Evolutionary conservation across 2,888 invertebrate species (phyloP), one percentile per base, ranked within the genome.

Genomic region (Ectemnius lituratus): DNA sequence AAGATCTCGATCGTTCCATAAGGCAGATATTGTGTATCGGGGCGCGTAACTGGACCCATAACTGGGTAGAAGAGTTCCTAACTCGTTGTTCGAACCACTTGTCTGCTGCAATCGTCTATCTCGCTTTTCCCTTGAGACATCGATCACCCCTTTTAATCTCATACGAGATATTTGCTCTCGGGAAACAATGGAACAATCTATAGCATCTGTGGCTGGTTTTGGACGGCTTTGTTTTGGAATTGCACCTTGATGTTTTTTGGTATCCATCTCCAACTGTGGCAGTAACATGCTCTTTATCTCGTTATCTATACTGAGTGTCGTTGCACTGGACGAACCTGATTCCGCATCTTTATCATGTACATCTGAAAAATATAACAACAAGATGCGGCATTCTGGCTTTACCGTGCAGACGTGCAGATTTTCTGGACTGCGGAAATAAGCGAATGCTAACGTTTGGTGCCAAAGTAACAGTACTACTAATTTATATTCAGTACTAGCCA

Each of bases 191-290:
- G 64, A 81, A 72, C 76, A 83, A 61, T 71, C 83, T 65, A 68
- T 67, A 28, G 70, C 59, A 66, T 72, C 84, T 28, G 63, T 49
- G 20, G 67, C 63, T 57, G 78, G 75, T 75, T 87, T 88, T 91
- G 91, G 91, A 92, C 91, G 91, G 92, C 92, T 92, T 90, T 94
- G 94, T 90, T 96, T 95, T 71, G 94, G 95, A 89, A 94, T 94
- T 76, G 94, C 95, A 73, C 95, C 95, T 85, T 95, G 93, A 89
- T 94, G 94, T 89, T 94, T 93, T 89, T 94, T 92, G 91, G 91
- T 85, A 91, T 93, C 80, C 88, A 92, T 81, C 90, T 93, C 85
- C 64, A 80, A 84, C 66, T 91, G 88, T 20, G 92, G 92, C 66
- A 94, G 90, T 60, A 94, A 89, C 89, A 94, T 93, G 81, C 92